Evolutionary conservation across 2,113 vertebrate genomes (phyloP).

Genomic region (Microcebus murinus): DNA sequence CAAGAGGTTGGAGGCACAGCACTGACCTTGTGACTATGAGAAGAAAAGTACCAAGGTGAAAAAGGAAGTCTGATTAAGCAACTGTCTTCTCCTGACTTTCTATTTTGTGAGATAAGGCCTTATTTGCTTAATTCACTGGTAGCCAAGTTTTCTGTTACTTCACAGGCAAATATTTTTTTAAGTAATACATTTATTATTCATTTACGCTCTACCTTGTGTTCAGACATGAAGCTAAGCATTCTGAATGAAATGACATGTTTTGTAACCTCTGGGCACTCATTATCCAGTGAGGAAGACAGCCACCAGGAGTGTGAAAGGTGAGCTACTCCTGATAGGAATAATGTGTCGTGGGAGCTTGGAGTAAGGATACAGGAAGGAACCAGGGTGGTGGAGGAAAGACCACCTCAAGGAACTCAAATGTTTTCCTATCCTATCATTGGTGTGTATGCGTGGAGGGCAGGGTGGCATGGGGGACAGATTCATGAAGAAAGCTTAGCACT

Average conservation of each 20-base stretch:
- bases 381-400: background rate
- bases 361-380: background rate
- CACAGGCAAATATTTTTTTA: background rate
- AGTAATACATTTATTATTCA: background rate
- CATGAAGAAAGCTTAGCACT: background rate
- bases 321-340: background rate
- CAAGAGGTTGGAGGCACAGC: background rate
- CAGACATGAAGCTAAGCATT: background rate
- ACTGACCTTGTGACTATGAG: background rate
- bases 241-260: background rate
- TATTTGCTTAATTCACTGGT: background rate
- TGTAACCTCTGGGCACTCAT: background rate
- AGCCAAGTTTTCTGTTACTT: background rate
- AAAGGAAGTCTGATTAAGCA: background rate
- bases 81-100: background rate
- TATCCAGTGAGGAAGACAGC: background rate
- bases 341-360: background rate
- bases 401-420: background rate
- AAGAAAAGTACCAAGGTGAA: background rate
- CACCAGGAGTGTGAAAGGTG: background rate
- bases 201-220: background rate
- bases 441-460: background rate
- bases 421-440: background rate
- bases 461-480: accelerated
- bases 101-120: background rate